Base-by-base conservation (phyloP, 2,888 invertebrate species). In the Nomada ruficornis region DNA sequence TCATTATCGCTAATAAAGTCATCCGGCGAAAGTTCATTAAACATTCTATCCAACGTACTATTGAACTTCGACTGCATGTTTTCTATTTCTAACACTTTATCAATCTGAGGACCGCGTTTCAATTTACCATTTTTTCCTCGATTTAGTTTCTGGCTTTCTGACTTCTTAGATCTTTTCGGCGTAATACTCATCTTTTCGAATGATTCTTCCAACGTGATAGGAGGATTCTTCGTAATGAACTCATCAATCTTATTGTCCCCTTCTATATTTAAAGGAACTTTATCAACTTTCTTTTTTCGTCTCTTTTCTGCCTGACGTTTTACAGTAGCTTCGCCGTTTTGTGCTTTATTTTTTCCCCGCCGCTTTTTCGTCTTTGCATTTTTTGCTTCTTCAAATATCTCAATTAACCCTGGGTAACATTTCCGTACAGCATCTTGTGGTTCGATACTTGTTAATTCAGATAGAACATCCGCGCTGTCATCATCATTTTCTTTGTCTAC, bases 351-450 rank as follows among this genome's bases (percentile, higher is more conserved):
- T 65, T 92, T 93, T 1, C 68, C 50, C 4, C 88, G 36, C 9
- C 83, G 88, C 80, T 91, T 91, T 79, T 91, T 91, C 52, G 86
- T 79, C 74, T 94, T 95, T 87, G 82, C 91, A 94, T 92, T 96
- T 95, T 80, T 96, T 95, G 47, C 94, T 94, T 95, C 95, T 85
- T 96, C 95, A 87, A 95, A 97, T 2, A 91, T 91, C 64, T 95
- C 94, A 0, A 96, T 96, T 75, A 97, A 78, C 1, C 95, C 93
- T 26, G 96, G 96, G 93, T 96, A 97, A 65, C 96, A 95, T 84
- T 94, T 92, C 52, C 94, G 94, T 87, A 97, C 95, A 26, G 96
- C 93, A 82, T 95, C 94, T 91, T 96, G 95, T 0, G 97, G 96
- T 91, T 97, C 97, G 42, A 96, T 95, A 1, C 97, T 96, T 0